Evolutionary conservation across 2,888 invertebrate species (phyloP).

Genomic region (Xestia sexstrigata): DNA sequence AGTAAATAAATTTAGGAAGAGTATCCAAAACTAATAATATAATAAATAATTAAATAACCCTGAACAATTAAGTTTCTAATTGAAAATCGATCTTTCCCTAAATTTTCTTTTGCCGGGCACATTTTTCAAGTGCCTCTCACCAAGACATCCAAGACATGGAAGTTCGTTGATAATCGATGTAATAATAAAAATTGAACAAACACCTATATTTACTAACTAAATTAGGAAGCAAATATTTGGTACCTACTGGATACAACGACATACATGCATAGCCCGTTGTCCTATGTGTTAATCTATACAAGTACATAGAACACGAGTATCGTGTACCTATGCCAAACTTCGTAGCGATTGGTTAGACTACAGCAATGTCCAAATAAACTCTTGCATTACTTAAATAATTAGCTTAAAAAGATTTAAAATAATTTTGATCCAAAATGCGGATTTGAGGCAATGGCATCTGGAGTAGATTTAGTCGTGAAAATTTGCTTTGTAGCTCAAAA

Average conservation of each 20-base stretch:
- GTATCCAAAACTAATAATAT: no score
- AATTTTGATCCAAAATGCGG: neutral
- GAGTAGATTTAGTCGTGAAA: no score
- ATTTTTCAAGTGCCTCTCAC: no score
- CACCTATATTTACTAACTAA: constrained; percentile 27
- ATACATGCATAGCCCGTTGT: constrained; percentile 24
- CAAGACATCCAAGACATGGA: no score
- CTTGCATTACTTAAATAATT: neutral
- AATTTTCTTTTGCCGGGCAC: no score
- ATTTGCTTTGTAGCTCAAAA: neutral
- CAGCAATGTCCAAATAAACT: constrained; percentile 10
- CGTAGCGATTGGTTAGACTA: neutral
- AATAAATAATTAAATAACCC: no score
- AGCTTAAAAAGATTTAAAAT: neutral
- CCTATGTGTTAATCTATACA: constrained; percentile 29
- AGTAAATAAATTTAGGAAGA: no score
- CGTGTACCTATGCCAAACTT: neutral
- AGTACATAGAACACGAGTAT: neutral
- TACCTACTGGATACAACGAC: constrained; percentile 13
- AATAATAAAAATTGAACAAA: constrained; percentile 32
- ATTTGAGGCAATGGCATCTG: neutral
- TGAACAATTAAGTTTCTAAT: no score
- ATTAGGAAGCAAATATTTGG: constrained; percentile 45
- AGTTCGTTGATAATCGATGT: constrained; percentile 10
- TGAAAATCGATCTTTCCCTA: no score